Evolutionary conservation across 2,113 vertebrate species (phyloP), one percentile per base, ranked within the genome.

Genomic region (Pterocles orientalis): DNA sequence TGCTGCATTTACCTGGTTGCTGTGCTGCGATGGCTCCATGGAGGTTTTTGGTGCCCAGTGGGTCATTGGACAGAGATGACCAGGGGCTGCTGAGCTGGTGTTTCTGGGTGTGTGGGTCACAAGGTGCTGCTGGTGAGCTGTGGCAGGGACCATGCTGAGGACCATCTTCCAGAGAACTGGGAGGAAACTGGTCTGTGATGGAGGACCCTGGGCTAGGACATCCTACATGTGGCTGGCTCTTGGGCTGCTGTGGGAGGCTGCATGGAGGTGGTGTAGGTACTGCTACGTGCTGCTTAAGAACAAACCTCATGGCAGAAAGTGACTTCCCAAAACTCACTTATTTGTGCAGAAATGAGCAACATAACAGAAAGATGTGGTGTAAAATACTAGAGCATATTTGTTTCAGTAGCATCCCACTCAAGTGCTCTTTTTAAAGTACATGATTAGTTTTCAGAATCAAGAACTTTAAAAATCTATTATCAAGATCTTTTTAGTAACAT

Each of bases 381-480:
- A 92, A 90, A 92, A 90, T 66, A 83, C 18, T 14, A 47, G 77
- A 90, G 81, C 87, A 65, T 71, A 77, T 90, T 96, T 94, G 85
- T 97, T 92, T 91, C 80, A 61, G 95, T 79, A 83, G 53, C 95
- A 87, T 94, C 92, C 85, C 70, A 80, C 88, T 95, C 88, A 57
- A 34, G 54, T 79, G 69, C 82, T 95, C 94, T 90, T 94, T 41
- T 41, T 41, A 41, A 41, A 41, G 41, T 11, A 41, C 41, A 94
- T 82, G 78, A 92, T 95, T 94, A 75, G 91, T 91, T 93, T 89
- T 97, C 94, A 56, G 73, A 94, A 91, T 93, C 64, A 94, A 26
- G n/a, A 94, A 72, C 83, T 95, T 79, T 47, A 89, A 94, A 90
- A 91, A 90, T 87, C 77, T 96, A 88, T 97, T 94, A 92, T 93